Base-by-base conservation (phyloP, 1,140 invertebrate species). In the Laupala kohalensis region DNA sequence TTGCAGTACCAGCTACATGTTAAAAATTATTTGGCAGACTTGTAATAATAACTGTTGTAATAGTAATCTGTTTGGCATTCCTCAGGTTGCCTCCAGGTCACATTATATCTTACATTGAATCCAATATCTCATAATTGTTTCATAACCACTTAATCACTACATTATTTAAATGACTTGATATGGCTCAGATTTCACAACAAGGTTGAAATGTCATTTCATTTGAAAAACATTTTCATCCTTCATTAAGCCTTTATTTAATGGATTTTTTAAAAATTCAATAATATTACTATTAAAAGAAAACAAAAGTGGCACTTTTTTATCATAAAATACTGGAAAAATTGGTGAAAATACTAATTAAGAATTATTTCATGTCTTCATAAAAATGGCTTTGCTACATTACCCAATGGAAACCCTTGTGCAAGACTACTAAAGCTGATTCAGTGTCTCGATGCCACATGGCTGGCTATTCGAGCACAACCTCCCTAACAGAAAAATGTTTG, bases 261-360 rank as follows among this genome's bases (percentile, higher is more conserved):
- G 25, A 5, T 30, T 26, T 23, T 26, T 28, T 15, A 69, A 69
- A 69, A 28, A 69, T 23, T 25, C 15, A 26, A 12, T n/a, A 5
- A 29, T 28, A 65, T 66, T 53, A 1, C 30, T 64, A 24, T 53
- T 53, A 67, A 25, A 12, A 37, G 65, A 25, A 72, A 25, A 68
- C 25, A 67, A 25, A 66, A 68, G 71, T 72, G 71, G 71, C 71
- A 72, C 71, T 72, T 72, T 71, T 72, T 67, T 28, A 68, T 72
- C 65, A 72, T 72, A 72, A 72, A 72, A 72, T 72, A 72, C 71
- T 72, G 71, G 71, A 67, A 71, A 71, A 68, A 27, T 68, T n/a
- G 28, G 67, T 53, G 67, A 68, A 68, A 68, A 68, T 68, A 68
- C 28, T 68, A 68, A 68, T 27, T 1, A 23, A 13, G 9, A 53